phyloP scores from a whole-genome alignment of 2,888 invertebrate genomes.

The Cephalotes varians region DNA sequence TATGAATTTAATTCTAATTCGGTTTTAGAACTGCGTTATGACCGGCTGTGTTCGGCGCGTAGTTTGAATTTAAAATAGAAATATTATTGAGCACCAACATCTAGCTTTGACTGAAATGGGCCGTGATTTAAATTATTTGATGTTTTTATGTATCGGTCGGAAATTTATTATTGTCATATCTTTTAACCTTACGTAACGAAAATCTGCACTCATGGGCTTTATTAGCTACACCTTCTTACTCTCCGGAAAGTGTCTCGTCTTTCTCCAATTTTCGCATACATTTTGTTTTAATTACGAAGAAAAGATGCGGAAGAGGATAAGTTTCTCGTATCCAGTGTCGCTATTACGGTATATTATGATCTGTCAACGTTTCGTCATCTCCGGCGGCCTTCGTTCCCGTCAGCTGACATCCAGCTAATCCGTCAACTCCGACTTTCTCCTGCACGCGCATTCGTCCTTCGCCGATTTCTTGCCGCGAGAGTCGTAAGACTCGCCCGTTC shows the following conservation, averaged over 20 bases:
- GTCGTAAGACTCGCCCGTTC: background rate
- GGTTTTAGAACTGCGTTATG: no score
- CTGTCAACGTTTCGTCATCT: slow-evolving; percentile 1
- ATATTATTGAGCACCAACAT: no score
- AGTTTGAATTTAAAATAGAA: no score
- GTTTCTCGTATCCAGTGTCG: background rate
- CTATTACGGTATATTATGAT: background rate
- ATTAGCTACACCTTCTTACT: background rate
- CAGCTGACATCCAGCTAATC: slow-evolving; percentile 67
- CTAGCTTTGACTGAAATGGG: no score
- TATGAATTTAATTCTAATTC: no score
- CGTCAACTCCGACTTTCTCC: slow-evolving; percentile 68
- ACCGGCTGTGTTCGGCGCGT: no score
- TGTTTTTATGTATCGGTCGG: no score
- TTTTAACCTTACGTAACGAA: background rate
- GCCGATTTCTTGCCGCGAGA: slow-evolving; percentile 58
- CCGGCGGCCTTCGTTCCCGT: slow-evolving; percentile 59
- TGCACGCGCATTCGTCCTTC: slow-evolving; percentile 46
- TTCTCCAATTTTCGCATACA: background rate
- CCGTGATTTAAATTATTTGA: no score
- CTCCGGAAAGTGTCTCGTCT: background rate
- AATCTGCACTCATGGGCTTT: background rate
- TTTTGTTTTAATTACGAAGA: background rate
- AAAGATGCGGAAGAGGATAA: background rate
- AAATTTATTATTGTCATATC: no score